phyloP scores from a whole-genome alignment of 2,797 vertebrate genomes.

The Thalassophryne amazonica region DNA sequence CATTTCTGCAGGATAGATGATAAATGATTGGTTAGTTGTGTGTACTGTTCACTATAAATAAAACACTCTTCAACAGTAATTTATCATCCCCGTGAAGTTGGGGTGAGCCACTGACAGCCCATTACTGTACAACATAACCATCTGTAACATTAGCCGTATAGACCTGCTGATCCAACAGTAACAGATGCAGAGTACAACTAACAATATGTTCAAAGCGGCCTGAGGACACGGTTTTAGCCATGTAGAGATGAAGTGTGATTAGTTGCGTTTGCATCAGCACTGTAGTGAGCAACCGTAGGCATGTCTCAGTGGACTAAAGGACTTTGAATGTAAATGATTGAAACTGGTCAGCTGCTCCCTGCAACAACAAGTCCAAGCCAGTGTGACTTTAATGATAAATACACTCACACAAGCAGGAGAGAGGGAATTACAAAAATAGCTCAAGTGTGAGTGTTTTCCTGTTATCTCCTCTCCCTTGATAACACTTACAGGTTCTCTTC shows the following conservation, averaged over 20 bases:
- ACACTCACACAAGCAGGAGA: conserved; percentile 33
- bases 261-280: conserved; percentile 3
- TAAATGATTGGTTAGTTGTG: conserved; percentile 15
- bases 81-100: conserved; percentile 31
- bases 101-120: conserved; percentile 40
- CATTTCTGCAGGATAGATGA: too few species aligned
- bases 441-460: conserved; percentile 48
- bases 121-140: conserved; percentile 59
- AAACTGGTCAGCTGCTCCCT: conserved; percentile 55
- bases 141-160: conserved; percentile 64
- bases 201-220: conserved; percentile 61
- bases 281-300: conserved; percentile 17
- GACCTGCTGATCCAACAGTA: conserved; percentile 39
- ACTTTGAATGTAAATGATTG: conserved; percentile 51
- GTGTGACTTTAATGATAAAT: conserved; percentile 25
- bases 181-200: conserved; percentile 51
- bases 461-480: conserved; percentile 27
- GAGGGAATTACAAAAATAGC: conserved; percentile 53
- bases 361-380: conserved; percentile 38
- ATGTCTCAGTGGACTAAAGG: conserved; percentile 33
- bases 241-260: conserved; percentile 33
- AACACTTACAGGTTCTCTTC: conserved; percentile 20
- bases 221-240: conserved; percentile 35
- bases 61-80: conserved; percentile 37
- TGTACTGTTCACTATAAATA: conserved; percentile 38